Evolutionary conservation across 2,113 vertebrate species (phyloP).

Genomic region (Oreotrochilus melanogaster): DNA sequence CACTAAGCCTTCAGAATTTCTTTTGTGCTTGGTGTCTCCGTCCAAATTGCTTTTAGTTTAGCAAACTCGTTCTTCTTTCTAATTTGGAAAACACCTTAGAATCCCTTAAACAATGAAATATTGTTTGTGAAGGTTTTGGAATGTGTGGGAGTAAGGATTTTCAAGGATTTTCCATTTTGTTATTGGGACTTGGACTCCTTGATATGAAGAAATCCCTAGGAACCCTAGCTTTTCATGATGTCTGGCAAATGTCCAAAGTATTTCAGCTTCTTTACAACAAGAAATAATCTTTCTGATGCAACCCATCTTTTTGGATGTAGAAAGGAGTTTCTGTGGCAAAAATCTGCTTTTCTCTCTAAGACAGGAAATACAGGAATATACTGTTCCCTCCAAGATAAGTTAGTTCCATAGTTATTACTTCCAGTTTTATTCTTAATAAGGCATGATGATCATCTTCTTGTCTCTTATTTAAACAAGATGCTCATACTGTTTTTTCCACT

Average conservation of each 20-base stretch:
- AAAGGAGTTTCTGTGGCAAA: constrained; percentile 40
- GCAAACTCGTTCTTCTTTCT: background rate
- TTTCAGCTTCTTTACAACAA: constrained; percentile 50
- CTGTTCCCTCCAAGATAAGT: constrained; percentile 54
- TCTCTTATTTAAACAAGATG: constrained; percentile 69
- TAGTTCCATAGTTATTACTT: constrained; percentile 65
- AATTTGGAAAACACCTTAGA: background rate
- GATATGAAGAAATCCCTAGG: constrained; percentile 20
- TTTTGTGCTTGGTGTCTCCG: background rate
- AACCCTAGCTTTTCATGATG: constrained; percentile 36
- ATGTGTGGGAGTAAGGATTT: background rate
- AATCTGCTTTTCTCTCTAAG: constrained; percentile 54
- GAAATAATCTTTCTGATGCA: constrained; percentile 65
- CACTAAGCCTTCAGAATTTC: background rate
- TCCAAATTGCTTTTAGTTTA: background rate
- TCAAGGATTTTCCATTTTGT: background rate
- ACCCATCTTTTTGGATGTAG: constrained; percentile 63
- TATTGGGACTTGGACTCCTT: background rate
- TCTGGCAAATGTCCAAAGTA: constrained; percentile 41
- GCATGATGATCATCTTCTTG: constrained; percentile 52
- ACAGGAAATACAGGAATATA: constrained; percentile 67
- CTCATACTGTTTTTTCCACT: background rate
- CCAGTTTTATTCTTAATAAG: constrained; percentile 65
- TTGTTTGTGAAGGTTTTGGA: background rate
- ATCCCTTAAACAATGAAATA: background rate